Evolutionary conservation across 2,113 vertebrate genomes (phyloP).

Genomic region (Sialia sialis): DNA sequence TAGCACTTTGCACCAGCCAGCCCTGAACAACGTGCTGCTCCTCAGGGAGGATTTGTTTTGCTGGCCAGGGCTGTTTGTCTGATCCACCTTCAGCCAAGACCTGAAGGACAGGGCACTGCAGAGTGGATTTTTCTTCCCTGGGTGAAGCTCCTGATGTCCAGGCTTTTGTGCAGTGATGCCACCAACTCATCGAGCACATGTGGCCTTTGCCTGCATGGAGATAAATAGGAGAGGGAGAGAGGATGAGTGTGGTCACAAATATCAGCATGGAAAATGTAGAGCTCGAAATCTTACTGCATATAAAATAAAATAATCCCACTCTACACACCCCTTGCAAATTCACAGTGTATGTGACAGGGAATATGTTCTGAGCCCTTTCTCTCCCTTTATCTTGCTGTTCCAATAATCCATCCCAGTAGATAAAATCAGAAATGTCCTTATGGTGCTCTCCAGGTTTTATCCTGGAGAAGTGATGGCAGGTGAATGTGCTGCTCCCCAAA

Average conservation of each 20-base stretch:
- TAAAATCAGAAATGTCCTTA: background rate
- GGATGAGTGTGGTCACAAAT: background rate
- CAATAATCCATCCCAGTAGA: background rate
- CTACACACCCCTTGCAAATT: background rate
- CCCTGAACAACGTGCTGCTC: background rate
- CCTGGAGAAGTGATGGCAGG: background rate
- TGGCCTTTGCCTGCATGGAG: background rate
- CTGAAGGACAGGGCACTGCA: background rate
- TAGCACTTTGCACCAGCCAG: conserved; percentile 19
- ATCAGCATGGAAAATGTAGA: accelerated
- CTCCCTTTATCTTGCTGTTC: background rate
- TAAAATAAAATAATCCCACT: background rate
- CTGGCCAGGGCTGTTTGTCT: background rate
- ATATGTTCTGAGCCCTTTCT: background rate
- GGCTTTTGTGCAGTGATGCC: background rate
- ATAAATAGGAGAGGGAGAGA: too few relatives aligned
- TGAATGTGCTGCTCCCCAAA: background rate
- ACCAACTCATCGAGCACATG: accelerated
- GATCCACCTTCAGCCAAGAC: background rate
- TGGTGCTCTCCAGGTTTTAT: background rate
- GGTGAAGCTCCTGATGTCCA: accelerated
- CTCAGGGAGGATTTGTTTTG: background rate
- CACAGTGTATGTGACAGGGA: background rate
- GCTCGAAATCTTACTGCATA: background rate
- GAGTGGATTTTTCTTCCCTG: background rate